Conservation (phyloP, 2,888 invertebrate species). For the Mesorhabditis spiculigera region DNA sequence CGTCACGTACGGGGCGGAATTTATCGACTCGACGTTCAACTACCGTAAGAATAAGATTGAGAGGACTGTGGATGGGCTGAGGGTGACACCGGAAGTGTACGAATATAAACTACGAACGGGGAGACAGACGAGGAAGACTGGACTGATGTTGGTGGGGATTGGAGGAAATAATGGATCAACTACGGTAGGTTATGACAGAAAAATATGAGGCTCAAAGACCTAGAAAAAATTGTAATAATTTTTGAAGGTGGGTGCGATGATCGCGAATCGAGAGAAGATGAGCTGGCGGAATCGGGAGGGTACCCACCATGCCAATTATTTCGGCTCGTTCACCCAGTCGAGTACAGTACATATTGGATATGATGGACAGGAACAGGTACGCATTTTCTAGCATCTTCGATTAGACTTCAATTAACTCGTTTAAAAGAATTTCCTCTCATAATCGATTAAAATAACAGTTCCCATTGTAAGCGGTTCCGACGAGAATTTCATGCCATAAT, state of each 20-base stretch:
- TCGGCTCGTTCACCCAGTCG: conserved; percentile 85
- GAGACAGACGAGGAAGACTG: conserved; percentile 75
- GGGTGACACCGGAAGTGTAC: conserved; percentile 66
- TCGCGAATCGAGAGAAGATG: conserved; percentile 74
- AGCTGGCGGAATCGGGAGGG: conserved; percentile 72
- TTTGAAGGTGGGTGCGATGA: conserved; percentile 71
- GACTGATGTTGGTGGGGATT: conserved; percentile 88
- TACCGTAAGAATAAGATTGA: conserved; percentile 39
- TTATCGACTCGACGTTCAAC: conserved; percentile 27
- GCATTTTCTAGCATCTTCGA: neutral
- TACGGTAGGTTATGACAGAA: conserved; percentile 63
- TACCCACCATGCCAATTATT: conserved; percentile 75
- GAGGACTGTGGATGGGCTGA: conserved; percentile 24
- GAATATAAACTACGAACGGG: conserved; percentile 75
- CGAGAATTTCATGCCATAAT: no score
- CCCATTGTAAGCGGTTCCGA: no score
- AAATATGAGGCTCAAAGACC: no score
- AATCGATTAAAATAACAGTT: no score
- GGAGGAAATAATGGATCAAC: conserved; percentile 97
- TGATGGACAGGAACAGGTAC: conserved; percentile 62
- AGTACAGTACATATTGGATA: conserved; percentile 79
- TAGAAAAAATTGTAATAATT: neutral
- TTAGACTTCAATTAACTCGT: no score
- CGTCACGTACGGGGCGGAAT: conserved; percentile 16
- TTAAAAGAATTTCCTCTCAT: no score